phyloP scores from a whole-genome alignment of 1,140 invertebrate genomes.

The Ganaspis sp. region DNA sequence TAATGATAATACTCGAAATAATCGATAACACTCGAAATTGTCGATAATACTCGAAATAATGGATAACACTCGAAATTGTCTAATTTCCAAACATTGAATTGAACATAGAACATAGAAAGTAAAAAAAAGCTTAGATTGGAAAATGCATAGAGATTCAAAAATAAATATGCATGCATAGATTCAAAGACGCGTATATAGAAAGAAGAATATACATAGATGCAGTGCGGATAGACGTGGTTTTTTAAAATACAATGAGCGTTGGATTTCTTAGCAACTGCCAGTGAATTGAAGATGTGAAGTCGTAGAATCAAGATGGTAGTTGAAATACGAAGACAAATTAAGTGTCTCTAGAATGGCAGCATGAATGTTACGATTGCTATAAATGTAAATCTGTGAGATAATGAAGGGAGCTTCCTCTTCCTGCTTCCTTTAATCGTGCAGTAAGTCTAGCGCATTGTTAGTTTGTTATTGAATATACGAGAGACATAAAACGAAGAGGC shows the following conservation, averaged over 20 bases:
- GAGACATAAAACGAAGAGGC: slow-evolving; percentile 20
- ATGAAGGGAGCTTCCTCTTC: slow-evolving; percentile 20
- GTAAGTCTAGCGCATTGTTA: slow-evolving; percentile 17
- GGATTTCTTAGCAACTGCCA: not conserved
- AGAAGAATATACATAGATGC: not conserved
- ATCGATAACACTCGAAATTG: too few relatives aligned
- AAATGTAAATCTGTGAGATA: slow-evolving; percentile 16
- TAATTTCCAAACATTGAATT: too few relatives aligned
- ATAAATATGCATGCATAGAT: too few relatives aligned
- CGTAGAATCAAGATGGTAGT: not conserved
- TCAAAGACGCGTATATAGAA: too few relatives aligned
- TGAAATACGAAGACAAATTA: slow-evolving; percentile 9
- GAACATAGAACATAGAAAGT: too few relatives aligned
- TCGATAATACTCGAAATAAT: too few relatives aligned
- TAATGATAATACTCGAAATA: too few relatives aligned
- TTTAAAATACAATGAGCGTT: too few relatives aligned
- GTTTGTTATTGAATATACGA: slow-evolving; percentile 25
- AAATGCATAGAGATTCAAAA: too few relatives aligned
- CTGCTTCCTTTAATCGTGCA: slow-evolving; percentile 18
- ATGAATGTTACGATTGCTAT: not conserved
- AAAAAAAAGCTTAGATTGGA: too few relatives aligned
- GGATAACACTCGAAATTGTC: too few relatives aligned
- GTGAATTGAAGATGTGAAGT: not conserved
- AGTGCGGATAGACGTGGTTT: too few relatives aligned
- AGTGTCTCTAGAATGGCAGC: not conserved